Evolutionary conservation across 2,888 invertebrate species (phyloP), one percentile per base, ranked within the genome.

Genomic region (Eupeodes luniger): DNA sequence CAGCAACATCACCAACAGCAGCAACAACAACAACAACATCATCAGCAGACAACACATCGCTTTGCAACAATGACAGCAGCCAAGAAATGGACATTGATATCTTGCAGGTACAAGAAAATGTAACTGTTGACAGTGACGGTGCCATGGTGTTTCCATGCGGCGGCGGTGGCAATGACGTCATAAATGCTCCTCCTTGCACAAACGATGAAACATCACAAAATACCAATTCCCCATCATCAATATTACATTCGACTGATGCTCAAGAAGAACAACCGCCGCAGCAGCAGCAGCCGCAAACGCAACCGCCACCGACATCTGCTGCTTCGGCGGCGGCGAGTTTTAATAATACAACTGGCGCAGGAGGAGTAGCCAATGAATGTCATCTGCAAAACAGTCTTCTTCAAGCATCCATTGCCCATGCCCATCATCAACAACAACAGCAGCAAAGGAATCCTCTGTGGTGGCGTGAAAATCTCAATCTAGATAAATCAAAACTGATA

Each of bases 21-120:
- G 89, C 27, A 2, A 27, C 27, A 27, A 27, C 93, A 49, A 84
- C 90, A 61, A 81, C 90, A 19, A 83, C 90, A 16, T 89, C 90
- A 36, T 87, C 90, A 64, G 89, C 91, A 81, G 90, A 91, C 34
- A 90, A 90, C 10, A 89, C 91, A 14, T 90, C 92, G 11, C 90
- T 92, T 55, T 90, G 91, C 61, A 90, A 91, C 76, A 92, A 90
- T 77, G 93, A 93, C 74, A 92, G 89, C 79, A 93, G 91, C 86
- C 94, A 95, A 16, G 95, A 95, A 14, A 94, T 95, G 90, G 95
- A 95, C 80, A 94, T 95, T 36, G 95, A 95, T 90, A 95, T 95
- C 57, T 91, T 95, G 81, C 95, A 95, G 90, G 95, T 95, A 74
- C 93, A 94, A 89, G 94, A 94, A 89, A 92, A 93, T 87, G 92